Conservation (phyloP, 2,113 vertebrate species). For the Orycteropus afer region DNA sequence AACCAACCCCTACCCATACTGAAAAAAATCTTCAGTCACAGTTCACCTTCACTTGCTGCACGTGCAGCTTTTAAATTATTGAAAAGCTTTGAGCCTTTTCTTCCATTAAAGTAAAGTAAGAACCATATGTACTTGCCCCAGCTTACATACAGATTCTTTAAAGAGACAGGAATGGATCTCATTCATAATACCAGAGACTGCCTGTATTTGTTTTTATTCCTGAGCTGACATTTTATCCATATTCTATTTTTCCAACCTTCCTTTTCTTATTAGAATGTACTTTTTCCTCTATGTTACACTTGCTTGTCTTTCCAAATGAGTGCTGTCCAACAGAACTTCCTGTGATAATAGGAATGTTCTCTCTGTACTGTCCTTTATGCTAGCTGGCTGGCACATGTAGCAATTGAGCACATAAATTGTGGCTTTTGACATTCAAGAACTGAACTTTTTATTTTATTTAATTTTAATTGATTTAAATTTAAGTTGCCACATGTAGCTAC, state of each 20-base stretch:
- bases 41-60: too few relatives aligned
- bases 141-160: too few relatives aligned
- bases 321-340: not conserved
- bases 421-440: not conserved
- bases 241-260: not conserved
- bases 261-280: not conserved
- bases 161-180: too few relatives aligned
- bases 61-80: too few relatives aligned
- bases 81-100: not conserved
- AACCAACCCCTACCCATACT: too few relatives aligned
- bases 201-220: not conserved
- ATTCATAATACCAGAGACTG: too few relatives aligned
- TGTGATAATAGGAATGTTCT: not conserved
- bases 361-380: not conserved
- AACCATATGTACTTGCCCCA: too few relatives aligned
- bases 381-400: not conserved
- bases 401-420: not conserved
- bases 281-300: not conserved
- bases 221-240: not conserved
- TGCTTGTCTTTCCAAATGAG: not conserved
- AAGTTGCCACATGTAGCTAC: too few relatives aligned
- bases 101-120: too few relatives aligned
- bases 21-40: too few relatives aligned
- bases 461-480: not conserved
- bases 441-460: not conserved